Conservation (phyloP, 2,888 invertebrate species). For the Pteria penguin region DNA sequence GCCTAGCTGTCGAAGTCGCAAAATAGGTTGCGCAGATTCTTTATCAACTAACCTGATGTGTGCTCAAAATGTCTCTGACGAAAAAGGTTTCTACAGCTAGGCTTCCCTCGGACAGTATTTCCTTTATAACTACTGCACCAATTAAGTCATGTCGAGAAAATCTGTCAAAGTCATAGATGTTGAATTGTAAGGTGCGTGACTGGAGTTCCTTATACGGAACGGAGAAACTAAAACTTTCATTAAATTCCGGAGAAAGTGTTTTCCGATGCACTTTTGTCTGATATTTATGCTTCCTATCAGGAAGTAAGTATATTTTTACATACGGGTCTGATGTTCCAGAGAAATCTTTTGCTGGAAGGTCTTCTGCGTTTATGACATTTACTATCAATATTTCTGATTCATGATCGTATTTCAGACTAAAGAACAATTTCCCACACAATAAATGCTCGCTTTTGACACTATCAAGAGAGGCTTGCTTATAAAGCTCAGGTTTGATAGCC, state of each 20-base stretch:
- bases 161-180: slow-evolving; percentile 93
- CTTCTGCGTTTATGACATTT: slow-evolving; percentile 87
- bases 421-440: slow-evolving; percentile 88
- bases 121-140: slow-evolving; percentile 90
- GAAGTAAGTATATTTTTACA: slow-evolving; percentile 90
- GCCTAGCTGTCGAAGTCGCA: not conserved
- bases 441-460: slow-evolving; percentile 68
- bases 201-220: slow-evolving; percentile 88
- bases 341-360: slow-evolving; percentile 91
- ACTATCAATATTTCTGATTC: slow-evolving; percentile 90
- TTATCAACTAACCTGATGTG: slow-evolving; percentile 70
- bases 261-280: slow-evolving; percentile 90
- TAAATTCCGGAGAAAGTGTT: slow-evolving; percentile 90
- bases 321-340: slow-evolving; percentile 93
- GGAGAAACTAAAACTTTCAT: slow-evolving; percentile 91
- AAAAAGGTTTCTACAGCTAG: slow-evolving; percentile 90
- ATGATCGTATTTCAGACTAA: slow-evolving; percentile 89
- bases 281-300: slow-evolving; percentile 91
- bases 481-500: slow-evolving; percentile 77
- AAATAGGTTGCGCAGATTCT: not conserved
- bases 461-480: slow-evolving; percentile 81
- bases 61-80: slow-evolving; percentile 90
- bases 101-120: slow-evolving; percentile 88
- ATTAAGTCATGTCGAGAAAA: slow-evolving; percentile 93
- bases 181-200: slow-evolving; percentile 90